phyloP scores from a whole-genome alignment of 2,888 invertebrate genomes.

The Amphipoea lucens region DNA sequence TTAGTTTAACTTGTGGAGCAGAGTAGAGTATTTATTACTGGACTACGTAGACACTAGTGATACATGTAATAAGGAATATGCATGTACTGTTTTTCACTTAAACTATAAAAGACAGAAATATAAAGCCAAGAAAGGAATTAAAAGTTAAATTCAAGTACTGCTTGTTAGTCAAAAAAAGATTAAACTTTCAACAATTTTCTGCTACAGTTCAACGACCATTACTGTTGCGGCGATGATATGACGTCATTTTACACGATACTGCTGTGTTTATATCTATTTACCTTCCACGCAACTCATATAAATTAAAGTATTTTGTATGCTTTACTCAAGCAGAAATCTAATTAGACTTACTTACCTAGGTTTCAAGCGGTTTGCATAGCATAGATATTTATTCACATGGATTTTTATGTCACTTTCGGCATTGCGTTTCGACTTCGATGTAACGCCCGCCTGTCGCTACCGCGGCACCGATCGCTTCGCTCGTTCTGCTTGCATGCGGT shows the following conservation, averaged over 20 bases:
- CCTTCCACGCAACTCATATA: too few species aligned
- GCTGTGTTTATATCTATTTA: too few species aligned
- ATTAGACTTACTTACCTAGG: too few species aligned
- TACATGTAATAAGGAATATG: not conserved
- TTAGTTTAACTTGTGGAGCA: not conserved
- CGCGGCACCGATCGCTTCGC: not conserved
- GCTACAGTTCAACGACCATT: not conserved
- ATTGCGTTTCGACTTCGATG: not conserved
- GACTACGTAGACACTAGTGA: not conserved
- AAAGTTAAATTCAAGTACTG: not conserved
- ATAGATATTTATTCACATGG: not conserved
- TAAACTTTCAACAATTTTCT: not conserved
- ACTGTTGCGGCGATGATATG: not conserved
- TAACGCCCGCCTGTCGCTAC: too few species aligned
- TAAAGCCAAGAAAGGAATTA: not conserved
- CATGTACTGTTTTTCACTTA: not conserved
- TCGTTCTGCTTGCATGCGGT: not conserved
- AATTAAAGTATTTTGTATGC: too few species aligned
- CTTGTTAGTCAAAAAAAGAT: not conserved
- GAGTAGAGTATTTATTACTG: not conserved
- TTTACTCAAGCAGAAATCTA: too few species aligned
- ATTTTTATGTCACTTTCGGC: not conserved
- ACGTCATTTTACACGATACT: not conserved
- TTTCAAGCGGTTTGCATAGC: too few species aligned
- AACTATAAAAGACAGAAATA: not conserved